Evolutionary conservation across 2,797 vertebrate genomes (phyloP), one percentile per base, ranked within the genome.

Genomic region (Petrocephalus schoutedeni): DNA sequence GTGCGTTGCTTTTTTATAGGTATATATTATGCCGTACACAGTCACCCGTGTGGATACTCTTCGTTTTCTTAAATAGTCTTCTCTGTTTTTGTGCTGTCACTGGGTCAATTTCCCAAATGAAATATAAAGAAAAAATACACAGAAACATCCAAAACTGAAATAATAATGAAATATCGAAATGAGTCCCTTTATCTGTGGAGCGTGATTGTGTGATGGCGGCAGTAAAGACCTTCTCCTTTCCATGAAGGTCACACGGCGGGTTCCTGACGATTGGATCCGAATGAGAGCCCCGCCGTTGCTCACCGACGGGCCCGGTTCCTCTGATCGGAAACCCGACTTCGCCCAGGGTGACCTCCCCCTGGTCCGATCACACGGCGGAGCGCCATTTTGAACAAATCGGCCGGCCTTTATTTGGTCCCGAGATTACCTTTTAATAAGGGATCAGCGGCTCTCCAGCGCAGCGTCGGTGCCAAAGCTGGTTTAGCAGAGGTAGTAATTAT

Each of bases 341-440:
- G 89, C 92, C 90, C 92, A 77, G 86, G 90, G 89, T 94, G 94
- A 95, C 94, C 94, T 95, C 93, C 92, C 91, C 91, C 90, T 90
- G 90, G 92, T 92, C 91, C 90, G 92, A 86, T 90, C 87, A 64
- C 16, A 85, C 91, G 91, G 91, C 92, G 90, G 19, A 89, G 86
- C 90, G 91, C 91, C 92, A 91, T 94, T 94, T 94, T 93, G 93
- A 94, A 93, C 91, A 94, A 95, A 94, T 93, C 91, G 91, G 36
- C 90, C 92, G 67, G 82, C 90, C 92, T 94, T 95, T 94, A 92
- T 94, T 94, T 95, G 93, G 92, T 90, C 91, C 91, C 89, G 86
- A 91, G 93, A 93, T 94, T 95, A 94, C 94, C 92, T 93, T 95
- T 94, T 95, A 94, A 94, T 95, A 94, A 94, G 93, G 92, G 93